Percentiles rank a stretch among this genome's conserved stretches.
Conservation (phyloP, 2,797 vertebrate genomes). For the Sebastes flavidus region DNA sequence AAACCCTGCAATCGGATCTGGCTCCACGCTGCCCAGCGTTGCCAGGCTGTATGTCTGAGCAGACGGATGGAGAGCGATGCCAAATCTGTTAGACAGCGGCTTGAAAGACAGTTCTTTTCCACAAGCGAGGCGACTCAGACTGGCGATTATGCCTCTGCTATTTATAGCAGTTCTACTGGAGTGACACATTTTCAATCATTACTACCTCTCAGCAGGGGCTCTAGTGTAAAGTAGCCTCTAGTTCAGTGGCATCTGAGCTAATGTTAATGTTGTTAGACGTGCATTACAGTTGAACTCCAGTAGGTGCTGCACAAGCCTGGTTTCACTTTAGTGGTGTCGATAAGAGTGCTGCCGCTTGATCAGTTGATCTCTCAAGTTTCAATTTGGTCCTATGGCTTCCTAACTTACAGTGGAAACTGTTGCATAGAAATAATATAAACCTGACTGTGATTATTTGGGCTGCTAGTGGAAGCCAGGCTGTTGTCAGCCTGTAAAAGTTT, state of each 20-base stretch:
- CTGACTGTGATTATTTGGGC: slow-evolving; percentile 26
- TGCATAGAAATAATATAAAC: slow-evolving; percentile 27
- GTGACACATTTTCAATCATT: slow-evolving; percentile 62
- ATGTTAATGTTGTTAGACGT: slow-evolving; percentile 1
- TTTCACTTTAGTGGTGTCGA: slow-evolving; percentile 1
- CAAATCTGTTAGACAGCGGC: slow-evolving; percentile 62
- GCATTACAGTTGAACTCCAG: slow-evolving; percentile 10
- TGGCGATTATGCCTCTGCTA: slow-evolving; percentile 29
- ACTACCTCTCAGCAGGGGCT: slow-evolving; percentile 44
- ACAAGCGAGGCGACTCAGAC: slow-evolving; percentile 24
- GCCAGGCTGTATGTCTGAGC: slow-evolving; percentile 44
- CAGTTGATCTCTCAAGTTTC: not conserved
- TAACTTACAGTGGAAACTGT: not conserved
- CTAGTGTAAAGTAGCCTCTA: slow-evolving; percentile 39
- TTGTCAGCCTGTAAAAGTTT: slow-evolving; percentile 84
- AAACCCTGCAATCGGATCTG: slow-evolving; percentile 73
- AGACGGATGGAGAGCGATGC: slow-evolving; percentile 37
- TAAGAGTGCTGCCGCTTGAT: not conserved
- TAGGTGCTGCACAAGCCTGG: not conserved
- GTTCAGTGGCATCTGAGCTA: slow-evolving; percentile 24
- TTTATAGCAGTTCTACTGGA: slow-evolving; percentile 58
- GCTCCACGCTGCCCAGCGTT: slow-evolving; percentile 48
- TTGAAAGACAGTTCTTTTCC: slow-evolving; percentile 56
- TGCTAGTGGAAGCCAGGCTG: slow-evolving; percentile 53
- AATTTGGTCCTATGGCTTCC: not conserved